A percentile compares a stretch with the other conserved stretches of the same genome.
Evolutionary conservation across 2,113 vertebrate genomes (phyloP).

Genomic region (Gobiocypris rarus): DNA sequence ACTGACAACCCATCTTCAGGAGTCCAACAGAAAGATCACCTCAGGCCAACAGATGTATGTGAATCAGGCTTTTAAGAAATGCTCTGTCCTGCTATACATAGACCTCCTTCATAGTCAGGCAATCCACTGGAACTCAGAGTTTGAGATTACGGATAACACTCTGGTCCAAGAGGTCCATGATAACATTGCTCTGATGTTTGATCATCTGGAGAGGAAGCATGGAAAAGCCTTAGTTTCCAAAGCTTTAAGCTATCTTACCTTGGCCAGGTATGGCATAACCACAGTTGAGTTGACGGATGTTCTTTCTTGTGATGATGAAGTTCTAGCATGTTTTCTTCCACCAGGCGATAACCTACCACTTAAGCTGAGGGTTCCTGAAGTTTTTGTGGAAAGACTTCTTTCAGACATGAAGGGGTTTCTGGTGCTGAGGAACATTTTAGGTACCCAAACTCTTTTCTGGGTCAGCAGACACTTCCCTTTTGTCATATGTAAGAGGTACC

Average conservation of each 20-base stretch:
- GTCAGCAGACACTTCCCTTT: slow-evolving; percentile 75
- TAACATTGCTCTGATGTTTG: slow-evolving; percentile 70
- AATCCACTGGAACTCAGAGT: slow-evolving; percentile 66
- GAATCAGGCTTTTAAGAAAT: slow-evolving; percentile 73
- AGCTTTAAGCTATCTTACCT: slow-evolving; percentile 70
- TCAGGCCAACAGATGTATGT: slow-evolving; percentile 80
- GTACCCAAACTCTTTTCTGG: slow-evolving; percentile 72
- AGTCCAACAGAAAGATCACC: slow-evolving; percentile 74
- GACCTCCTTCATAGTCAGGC: slow-evolving; percentile 70
- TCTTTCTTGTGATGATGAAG: slow-evolving; percentile 68
- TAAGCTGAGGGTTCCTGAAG: slow-evolving; percentile 65
- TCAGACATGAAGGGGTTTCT: slow-evolving; percentile 75
- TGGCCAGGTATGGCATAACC: slow-evolving; percentile 74
- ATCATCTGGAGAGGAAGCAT: slow-evolving; percentile 73
- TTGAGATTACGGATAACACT: slow-evolving; percentile 69
- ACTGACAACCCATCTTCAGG: slow-evolving; percentile 67
- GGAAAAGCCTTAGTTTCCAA: slow-evolving; percentile 64
- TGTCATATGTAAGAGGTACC: slow-evolving; percentile 70
- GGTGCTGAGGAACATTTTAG: slow-evolving; percentile 58
- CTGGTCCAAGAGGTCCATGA: slow-evolving; percentile 70
- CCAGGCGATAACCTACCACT: slow-evolving; percentile 5
- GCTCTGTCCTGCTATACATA: slow-evolving; percentile 72
- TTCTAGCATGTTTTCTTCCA: slow-evolving; percentile 55
- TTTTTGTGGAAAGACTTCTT: slow-evolving; percentile 71
- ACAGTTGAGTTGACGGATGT: slow-evolving; percentile 76